Base-by-base conservation (phyloP, 1,140 invertebrate genomes). In the Pachypsylla venusta region DNA sequence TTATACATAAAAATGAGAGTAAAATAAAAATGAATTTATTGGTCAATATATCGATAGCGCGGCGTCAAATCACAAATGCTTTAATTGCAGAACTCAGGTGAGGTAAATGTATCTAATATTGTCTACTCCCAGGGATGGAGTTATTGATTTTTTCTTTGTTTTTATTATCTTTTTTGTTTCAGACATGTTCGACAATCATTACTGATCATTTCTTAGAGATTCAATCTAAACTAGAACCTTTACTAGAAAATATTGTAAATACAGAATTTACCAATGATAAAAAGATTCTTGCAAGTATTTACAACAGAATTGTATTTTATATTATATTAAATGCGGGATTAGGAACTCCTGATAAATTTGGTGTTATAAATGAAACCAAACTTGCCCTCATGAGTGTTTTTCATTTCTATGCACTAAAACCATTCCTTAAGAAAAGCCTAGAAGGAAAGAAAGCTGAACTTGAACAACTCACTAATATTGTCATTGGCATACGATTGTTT, bases 131-230 rank as follows among this genome's bases (percentile, higher is more conserved):
- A n/a, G n/a, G n/a, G n/a, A n/a, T n/a, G n/a, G n/a, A n/a, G n/a
- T n/a, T n/a, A n/a, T n/a, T n/a, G n/a, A n/a, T n/a, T n/a, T n/a
- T n/a, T n/a, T n/a, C n/a, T n/a, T n/a, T n/a, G n/a, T n/a, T n/a
- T n/a, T n/a, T n/a, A n/a, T n/a, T n/a, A 35, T 35, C n/a, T 35
- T 35, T 35, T 35, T n/a, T 48, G n/a, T 48, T 48, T n/a, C 42
- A 48, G 42, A 19, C 22, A 19, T 48, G 42, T 19, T 48, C 42
- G 16, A 7, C 16, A 7, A 19, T 19, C 16, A 10, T 48, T 4
- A 48, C 7, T 48, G 42, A 48, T 48, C 42, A 48, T 22, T 19
- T 48, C 4, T 4, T 22, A 5, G 16, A 48, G 16, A 19, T 48
- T 4, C n/a, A 48, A 19, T 5, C 42, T 7, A 48, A n/a, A 19